phyloP scores from a whole-genome alignment of 2,797 vertebrate species.

The Liparis tanakae region DNA sequence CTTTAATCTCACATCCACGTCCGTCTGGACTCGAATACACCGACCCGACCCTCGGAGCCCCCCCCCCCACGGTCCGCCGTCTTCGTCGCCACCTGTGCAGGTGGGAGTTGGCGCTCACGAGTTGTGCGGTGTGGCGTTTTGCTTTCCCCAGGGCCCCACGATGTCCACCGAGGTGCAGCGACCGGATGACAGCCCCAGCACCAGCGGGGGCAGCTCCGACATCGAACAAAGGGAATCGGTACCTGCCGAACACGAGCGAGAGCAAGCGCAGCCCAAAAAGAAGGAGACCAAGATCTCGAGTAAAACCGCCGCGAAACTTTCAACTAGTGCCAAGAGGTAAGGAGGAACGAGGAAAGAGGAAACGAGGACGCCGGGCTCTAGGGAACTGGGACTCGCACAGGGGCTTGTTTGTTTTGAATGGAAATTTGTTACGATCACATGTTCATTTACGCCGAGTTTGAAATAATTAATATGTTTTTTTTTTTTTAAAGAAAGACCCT shows the following conservation, averaged over 20 bases:
- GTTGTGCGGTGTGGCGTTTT: slow-evolving; percentile 7
- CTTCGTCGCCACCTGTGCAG: background rate
- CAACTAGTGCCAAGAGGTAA: slow-evolving; percentile 99
- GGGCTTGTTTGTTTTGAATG: slow-evolving; percentile 60
- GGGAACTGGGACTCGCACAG: slow-evolving; percentile 37
- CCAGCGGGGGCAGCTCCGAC: slow-evolving; percentile 98
- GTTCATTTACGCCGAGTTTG: too few relatives aligned
- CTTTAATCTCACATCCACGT: too few relatives aligned
- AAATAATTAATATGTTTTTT: too few relatives aligned
- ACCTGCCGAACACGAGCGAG: slow-evolving; percentile 93
- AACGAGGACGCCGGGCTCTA: slow-evolving; percentile 8
- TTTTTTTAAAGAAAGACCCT: too few relatives aligned
- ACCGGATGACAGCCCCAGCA: slow-evolving; percentile 98
- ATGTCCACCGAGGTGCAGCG: slow-evolving; percentile 98
- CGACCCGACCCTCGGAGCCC: too few relatives aligned
- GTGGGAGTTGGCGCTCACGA: slow-evolving; percentile 8
- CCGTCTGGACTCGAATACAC: too few relatives aligned
- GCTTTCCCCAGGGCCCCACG: slow-evolving; percentile 76
- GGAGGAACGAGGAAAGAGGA: background rate
- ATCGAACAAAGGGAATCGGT: slow-evolving; percentile 94
- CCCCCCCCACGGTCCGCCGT: too few relatives aligned
- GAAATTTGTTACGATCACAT: too few relatives aligned
- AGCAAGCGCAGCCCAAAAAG: slow-evolving; percentile 96
- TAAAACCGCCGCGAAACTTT: slow-evolving; percentile 98
- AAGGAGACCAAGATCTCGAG: slow-evolving; percentile 99